phyloP scores from a whole-genome alignment of 2,888 invertebrate species.

The Caenorhabditis uteleia region DNA sequence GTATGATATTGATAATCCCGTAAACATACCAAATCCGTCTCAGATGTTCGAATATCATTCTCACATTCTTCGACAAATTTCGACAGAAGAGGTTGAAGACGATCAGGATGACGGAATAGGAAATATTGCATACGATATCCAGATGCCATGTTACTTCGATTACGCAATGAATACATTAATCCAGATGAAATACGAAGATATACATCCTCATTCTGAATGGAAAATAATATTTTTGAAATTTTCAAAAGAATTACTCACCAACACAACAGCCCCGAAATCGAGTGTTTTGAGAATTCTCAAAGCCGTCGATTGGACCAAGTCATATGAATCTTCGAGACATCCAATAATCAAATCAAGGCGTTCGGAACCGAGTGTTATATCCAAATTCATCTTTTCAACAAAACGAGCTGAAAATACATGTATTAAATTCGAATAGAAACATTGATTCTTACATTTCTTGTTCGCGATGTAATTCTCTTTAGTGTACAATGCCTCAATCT shows the following conservation, averaged over 20 bases:
- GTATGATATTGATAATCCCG: background rate
- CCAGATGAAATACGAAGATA: conserved; percentile 7
- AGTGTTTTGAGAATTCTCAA: conserved; percentile 17
- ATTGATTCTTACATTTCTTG: conserved; percentile 25
- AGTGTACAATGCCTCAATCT: conserved; percentile 37
- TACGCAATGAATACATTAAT: conserved; percentile 8
- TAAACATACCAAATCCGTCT: conserved; percentile 10
- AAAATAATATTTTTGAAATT: background rate
- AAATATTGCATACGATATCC: conserved; percentile 40
- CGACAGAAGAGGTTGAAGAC: conserved; percentile 7
- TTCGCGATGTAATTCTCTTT: conserved; percentile 19
- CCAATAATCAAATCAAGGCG: conserved; percentile 18
- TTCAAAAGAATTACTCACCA: background rate
- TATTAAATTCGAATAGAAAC: background rate
- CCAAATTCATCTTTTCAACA: conserved; percentile 15
- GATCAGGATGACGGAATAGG: conserved; percentile 13
- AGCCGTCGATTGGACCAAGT: conserved; percentile 37
- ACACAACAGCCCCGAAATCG: conserved; percentile 19
- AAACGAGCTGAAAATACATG: conserved; percentile 13
- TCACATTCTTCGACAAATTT: conserved; percentile 7
- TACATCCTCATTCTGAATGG: conserved; percentile 8
- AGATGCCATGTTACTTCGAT: conserved; percentile 13
- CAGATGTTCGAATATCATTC: background rate
- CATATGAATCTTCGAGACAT: conserved; percentile 49
- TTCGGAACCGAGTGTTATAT: conserved; percentile 24